Conservation (phyloP, 2,888 invertebrate genomes). For the Harmothoe impar region DNA sequence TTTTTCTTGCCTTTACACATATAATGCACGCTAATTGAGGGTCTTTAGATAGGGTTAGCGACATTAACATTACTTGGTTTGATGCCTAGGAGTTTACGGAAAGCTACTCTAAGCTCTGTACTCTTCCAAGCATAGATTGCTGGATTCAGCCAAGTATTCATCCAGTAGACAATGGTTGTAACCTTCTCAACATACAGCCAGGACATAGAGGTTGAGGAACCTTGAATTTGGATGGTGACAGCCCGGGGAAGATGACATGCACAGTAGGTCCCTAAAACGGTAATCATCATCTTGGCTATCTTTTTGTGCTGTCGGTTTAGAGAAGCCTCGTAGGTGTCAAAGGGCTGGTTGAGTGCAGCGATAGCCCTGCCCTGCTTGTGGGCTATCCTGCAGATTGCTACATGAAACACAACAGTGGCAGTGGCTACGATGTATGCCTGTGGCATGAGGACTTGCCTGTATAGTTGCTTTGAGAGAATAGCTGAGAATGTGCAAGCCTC, state of each 20-base stretch:
- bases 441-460: too few species aligned
- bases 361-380: not conserved
- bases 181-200: not conserved
- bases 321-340: not conserved
- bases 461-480: too few species aligned
- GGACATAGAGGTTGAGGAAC: too few species aligned
- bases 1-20: too few species aligned
- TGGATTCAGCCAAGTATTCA: not conserved
- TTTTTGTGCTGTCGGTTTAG: not conserved
- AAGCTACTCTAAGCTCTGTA: not conserved
- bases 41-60: too few species aligned
- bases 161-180: not conserved
- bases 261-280: not conserved
- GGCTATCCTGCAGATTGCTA: not conserved
- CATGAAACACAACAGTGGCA: not conserved
- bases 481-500: too few species aligned
- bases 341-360: not conserved
- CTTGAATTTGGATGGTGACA: not conserved
- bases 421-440: not conserved
- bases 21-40: too few species aligned
- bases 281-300: conserved; percentile 2
- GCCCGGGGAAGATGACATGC: not conserved
- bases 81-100: not conserved
- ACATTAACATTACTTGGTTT: not conserved
- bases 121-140: not conserved